Evolutionary conservation across 2,888 invertebrate species (phyloP), one percentile per base, ranked within the genome.

Genomic region (Cryptocephalus moraei): DNA sequence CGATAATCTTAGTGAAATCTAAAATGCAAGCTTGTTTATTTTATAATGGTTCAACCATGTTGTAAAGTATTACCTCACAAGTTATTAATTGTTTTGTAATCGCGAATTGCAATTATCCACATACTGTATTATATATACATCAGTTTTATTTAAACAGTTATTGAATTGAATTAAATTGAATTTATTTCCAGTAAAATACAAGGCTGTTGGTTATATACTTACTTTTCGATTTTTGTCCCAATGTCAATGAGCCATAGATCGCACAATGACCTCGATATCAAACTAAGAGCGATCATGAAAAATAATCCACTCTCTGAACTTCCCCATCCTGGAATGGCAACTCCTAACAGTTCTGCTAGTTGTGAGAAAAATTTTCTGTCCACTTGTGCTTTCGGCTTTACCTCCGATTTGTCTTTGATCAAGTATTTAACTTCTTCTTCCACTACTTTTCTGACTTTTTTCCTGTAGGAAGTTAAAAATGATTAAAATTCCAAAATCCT

Each of bases 241-340:
- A 89, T 91, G 63, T 91, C 87, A 58, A 99, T 99, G 76, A 97
- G 84, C 94, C 95, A 99, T 45, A 99, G 79, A 72, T 99, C 99
- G 64, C 95, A 95, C 56, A 93, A 78, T 0, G 97, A 95, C 57
- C 96, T 78, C 2, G 89, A 83, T 14, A 95, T 78, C 39, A 99
- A 75, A 4, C 92, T 82, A 4, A 74, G 65, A 1, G 95, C 96
- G 8, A 92, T 82, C 22, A 91, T 67, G 9, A 78, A 52, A 63
- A 91, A 74, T 52, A 84, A 80, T 6, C 82, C 86, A 54, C 80
- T 77, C 72, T 94, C 94, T 48, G 82, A 73, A 9, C 84, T 80
- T 69, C 85, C 80, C 60, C 87, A 68, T 40, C 88, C 84, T 4
- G 94, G 94, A 49, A 94, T 75, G 59, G 88, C 77, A 52, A 91